Conservation (phyloP, 2,797 vertebrate genomes). For the Labroides dimidiatus region DNA sequence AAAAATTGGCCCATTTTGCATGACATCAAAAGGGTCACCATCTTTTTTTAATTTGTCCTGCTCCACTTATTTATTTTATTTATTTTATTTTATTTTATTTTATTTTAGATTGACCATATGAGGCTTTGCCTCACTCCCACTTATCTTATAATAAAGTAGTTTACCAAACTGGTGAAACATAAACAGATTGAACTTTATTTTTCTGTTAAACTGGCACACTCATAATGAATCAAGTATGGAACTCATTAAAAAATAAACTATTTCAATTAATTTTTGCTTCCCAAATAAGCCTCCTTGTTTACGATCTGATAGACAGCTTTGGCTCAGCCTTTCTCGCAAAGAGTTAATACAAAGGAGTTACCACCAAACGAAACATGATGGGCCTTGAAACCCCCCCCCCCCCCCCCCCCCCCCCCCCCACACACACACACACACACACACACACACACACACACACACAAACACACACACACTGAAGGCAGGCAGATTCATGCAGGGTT, state of each 20-base stretch:
- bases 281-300: not conserved
- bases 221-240: not conserved
- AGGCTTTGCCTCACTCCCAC: too few relatives aligned
- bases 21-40: too few relatives aligned
- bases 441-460: too few relatives aligned
- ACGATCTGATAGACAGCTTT: constrained; percentile 29
- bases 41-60: too few relatives aligned
- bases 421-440: too few relatives aligned
- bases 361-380: not conserved
- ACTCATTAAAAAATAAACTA: constrained; percentile 14
- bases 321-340: constrained; percentile 19
- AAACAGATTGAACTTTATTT: not conserved
- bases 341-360: constrained; percentile 31
- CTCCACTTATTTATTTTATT: too few relatives aligned
- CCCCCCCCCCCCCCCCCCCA: too few relatives aligned
- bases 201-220: not conserved
- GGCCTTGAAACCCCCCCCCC: too few relatives aligned
- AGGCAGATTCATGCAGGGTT: constrained; percentile 26
- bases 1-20: too few relatives aligned
- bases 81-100: too few relatives aligned
- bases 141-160: not conserved
- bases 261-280: constrained; percentile 14
- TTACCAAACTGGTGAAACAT: not conserved
- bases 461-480: not conserved
- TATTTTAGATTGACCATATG: too few relatives aligned